Percentiles rank a stretch among this genome's conserved stretches.
Evolutionary conservation across 1,140 invertebrate genomes (phyloP).

Genomic region (Nasonia giraulti): DNA sequence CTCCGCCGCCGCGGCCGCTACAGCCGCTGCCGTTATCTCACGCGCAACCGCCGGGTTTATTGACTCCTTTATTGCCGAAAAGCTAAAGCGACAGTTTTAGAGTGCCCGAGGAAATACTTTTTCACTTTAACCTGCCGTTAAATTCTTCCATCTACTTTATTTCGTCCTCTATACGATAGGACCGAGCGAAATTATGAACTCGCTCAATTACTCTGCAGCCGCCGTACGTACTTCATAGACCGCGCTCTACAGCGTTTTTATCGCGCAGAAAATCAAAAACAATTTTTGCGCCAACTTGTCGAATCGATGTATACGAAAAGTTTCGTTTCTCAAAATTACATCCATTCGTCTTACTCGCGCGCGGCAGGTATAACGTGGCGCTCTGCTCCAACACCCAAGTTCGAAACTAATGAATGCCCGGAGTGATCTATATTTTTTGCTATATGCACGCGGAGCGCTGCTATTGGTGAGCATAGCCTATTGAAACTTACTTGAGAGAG

Average conservation of each 20-base stretch:
- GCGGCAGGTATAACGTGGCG: not conserved
- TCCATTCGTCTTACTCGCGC: not conserved
- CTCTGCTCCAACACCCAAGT: not conserved
- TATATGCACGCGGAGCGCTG: not conserved
- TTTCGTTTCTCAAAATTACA: not conserved
- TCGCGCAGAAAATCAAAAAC: not conserved
- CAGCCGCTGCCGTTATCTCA: not conserved
- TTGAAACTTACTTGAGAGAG: not conserved
- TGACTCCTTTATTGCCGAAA: slow-evolving; percentile 4
- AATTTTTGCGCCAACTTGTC: not conserved
- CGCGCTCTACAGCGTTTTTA: not conserved
- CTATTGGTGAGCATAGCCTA: slow-evolving; percentile 9
- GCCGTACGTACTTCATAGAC: too few relatives aligned
- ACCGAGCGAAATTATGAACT: not conserved
- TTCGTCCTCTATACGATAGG: not conserved
- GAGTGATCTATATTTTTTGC: not conserved
- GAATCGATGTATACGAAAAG: not conserved
- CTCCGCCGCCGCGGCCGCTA: not conserved
- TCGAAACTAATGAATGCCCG: not conserved
- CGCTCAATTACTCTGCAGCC: not conserved
- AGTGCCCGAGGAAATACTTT: not conserved
- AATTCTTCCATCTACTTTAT: not conserved
- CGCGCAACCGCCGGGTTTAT: slow-evolving; percentile 7
- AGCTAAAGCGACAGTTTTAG: slow-evolving; percentile 18
- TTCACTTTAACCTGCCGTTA: slow-evolving; percentile 7